phyloP scores from a whole-genome alignment of 1,140 invertebrate genomes.

The Pollicipes pollicipes region DNA sequence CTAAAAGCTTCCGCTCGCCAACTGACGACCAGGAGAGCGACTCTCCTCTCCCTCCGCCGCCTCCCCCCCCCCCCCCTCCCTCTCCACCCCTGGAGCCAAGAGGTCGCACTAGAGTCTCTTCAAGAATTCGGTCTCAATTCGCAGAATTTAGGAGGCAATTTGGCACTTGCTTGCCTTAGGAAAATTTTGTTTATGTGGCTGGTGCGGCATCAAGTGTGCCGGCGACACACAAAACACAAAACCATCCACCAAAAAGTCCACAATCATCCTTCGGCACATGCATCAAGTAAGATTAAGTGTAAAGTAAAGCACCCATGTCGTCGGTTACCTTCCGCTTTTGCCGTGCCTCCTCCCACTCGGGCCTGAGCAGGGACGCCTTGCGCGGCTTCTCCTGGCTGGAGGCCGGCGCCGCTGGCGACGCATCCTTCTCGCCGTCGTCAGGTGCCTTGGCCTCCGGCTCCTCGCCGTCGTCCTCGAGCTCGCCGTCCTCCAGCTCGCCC shows the following conservation, averaged over 20 bases:
- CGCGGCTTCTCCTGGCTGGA: not conserved
- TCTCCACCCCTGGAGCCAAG: no score
- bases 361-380: slow-evolving; percentile 7
- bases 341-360: slow-evolving; percentile 3
- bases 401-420: not conserved
- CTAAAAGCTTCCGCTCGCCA: no score
- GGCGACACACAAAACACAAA: no score
- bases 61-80: no score
- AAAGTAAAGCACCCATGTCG: not conserved
- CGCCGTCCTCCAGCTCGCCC: slow-evolving; percentile 15
- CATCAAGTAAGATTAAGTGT: not conserved
- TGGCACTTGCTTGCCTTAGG: no score
- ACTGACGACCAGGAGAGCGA: no score
- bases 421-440: slow-evolving; percentile 11
- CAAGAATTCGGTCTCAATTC: no score
- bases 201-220: no score
- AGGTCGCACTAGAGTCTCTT: no score
- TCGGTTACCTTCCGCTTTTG: slow-evolving; percentile 6
- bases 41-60: no score
- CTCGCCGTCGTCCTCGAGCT: slow-evolving; percentile 14
- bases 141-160: no score
- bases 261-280: not conserved
- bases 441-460: not conserved
- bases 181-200: no score
- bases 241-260: not conserved